Base-by-base conservation (phyloP, 1,140 invertebrate genomes). In the Eumaeus atala region DNA sequence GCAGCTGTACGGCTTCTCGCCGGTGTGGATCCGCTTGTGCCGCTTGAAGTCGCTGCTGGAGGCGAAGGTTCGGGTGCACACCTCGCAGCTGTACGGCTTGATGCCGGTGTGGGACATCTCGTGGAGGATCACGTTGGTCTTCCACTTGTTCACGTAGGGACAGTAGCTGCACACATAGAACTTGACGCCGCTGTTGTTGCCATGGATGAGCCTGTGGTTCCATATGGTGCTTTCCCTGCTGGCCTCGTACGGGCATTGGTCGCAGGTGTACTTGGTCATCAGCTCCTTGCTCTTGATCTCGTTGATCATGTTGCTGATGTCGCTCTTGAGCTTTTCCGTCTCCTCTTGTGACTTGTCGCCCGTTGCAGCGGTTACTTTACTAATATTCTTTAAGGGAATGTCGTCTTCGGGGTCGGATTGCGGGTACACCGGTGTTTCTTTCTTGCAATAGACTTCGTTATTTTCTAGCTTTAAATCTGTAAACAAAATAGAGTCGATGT, bases 111-210 rank as follows among this genome's bases (percentile, higher is more conserved):
- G 51, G 7, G 37, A 40, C 18, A 42, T 44, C 40, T 44, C 40
- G 14, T 44, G 40, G 14, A 44, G 40, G 14, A 44, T 44, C 2
- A 44, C 40, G 7, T 44, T 44, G 3, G 40, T 44, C 40, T 44
- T 44, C 40, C 40, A 44, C 40, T 44, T 44, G 40, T 44, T 44
- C 12, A 44, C 40, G 14, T 44, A 44, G 40, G 40, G 40, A 14
- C 40, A 44, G 40, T 44, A 91, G 12, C 87, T 90, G 1, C 96
- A 95, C 72, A 89, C 89, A 2, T 95, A 95, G 72, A 90, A 89
- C 35, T 96, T 96, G 72, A 94, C 93, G 0, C 94, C 40, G 14
- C 40, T 16, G 14, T 14, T 14, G 40, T 44, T 44, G 40, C 4
- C 7, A 14, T 44, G 40, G 40, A 44, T 44, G 14, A 44, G 40